Base-by-base conservation (phyloP, 2,113 vertebrate genomes). In the Silurus meridionalis region DNA sequence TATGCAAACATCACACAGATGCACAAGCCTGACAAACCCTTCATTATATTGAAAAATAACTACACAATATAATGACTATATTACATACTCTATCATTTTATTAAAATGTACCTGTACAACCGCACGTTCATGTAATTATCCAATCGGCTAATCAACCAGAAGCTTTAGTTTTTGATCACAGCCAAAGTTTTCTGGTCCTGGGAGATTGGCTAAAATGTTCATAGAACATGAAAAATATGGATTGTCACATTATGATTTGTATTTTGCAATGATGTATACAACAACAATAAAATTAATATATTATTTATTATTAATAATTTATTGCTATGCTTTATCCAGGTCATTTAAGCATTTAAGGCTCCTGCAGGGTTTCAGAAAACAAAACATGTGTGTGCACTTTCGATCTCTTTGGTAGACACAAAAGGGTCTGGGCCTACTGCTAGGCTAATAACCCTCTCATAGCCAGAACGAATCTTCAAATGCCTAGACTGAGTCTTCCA, bases 311-410 rank as follows among this genome's bases (percentile, higher is more conserved):
- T 37, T 37, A 37, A 37, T 37, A 37, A 37, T 37, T 37, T 37
- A 37, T n/a, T 86, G 13, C 61, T 52, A 37, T 61, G 67, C 81
- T 81, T 82, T 37, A 15, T 14, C 28, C 53, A 28, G 60, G n/a
- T 66, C 46, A 50, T 37, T 37, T 2, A 85, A 66, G 52, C 64
- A 88, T 25, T 50, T 66, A 6, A 61, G 57, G 52, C 61, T 66
- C 78, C 79, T 82, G 80, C 61, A 57, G 83, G 72, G 72, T 85
- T 75, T 37, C 11, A 87, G 10, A 75, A 83, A 83, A 57, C 50
- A 52, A 23, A 25, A 55, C 61, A 55, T 28, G 28, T 15, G 7
- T 46, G 28, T 50, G 14, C 23, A 67, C 13, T 25, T 23, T 8
- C 10, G 60, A 58, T 57, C 25, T 61, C 9, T 4, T 23, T 74